Conservation (phyloP, 2,113 vertebrate species). For the Oceanites oceanicus region DNA sequence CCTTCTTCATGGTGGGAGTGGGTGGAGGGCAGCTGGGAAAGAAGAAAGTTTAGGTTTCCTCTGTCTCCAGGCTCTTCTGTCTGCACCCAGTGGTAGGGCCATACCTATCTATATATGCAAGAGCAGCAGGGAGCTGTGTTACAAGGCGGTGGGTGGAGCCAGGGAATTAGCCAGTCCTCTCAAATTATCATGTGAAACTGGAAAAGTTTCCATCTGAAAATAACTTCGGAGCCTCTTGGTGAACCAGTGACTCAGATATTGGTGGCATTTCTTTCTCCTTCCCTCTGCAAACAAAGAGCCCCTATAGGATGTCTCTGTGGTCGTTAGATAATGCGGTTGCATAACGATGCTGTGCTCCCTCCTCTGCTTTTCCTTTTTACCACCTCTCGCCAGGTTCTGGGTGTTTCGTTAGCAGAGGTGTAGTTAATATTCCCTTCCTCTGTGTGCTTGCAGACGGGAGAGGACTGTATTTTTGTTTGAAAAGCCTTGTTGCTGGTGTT, state of each 20-base stretch:
- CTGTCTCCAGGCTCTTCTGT: background rate
- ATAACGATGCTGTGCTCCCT: slow-evolving; percentile 11
- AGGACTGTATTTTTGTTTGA: background rate
- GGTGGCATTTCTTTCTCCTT: slow-evolving; percentile 43
- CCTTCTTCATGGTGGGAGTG: slow-evolving; percentile 73
- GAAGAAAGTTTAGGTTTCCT: background rate
- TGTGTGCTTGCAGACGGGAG: background rate
- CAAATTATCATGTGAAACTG: slow-evolving; percentile 44
- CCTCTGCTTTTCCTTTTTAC: background rate
- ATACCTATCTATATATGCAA: slow-evolving; percentile 69
- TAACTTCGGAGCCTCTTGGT: slow-evolving; percentile 13
- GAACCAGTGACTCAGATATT: slow-evolving; percentile 39
- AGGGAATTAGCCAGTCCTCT: slow-evolving; percentile 50
- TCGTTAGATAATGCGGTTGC: slow-evolving; percentile 59
- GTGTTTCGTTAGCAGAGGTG: background rate
- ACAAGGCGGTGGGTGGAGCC: slow-evolving; percentile 53
- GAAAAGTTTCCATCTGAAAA: slow-evolving; percentile 69
- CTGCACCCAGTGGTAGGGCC: slow-evolving; percentile 12
- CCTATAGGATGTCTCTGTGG: slow-evolving; percentile 47
- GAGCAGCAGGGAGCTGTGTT: slow-evolving; percentile 54
- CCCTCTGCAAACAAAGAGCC: slow-evolving; percentile 51
- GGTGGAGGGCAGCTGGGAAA: background rate
- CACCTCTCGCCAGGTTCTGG: background rate
- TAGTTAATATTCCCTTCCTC: background rate
- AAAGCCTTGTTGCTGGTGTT: rapidly evolving